A percentile compares a stretch with the other conserved stretches of the same genome.
Conservation (phyloP, 2,888 invertebrate species). For the Torymus tubicola region DNA sequence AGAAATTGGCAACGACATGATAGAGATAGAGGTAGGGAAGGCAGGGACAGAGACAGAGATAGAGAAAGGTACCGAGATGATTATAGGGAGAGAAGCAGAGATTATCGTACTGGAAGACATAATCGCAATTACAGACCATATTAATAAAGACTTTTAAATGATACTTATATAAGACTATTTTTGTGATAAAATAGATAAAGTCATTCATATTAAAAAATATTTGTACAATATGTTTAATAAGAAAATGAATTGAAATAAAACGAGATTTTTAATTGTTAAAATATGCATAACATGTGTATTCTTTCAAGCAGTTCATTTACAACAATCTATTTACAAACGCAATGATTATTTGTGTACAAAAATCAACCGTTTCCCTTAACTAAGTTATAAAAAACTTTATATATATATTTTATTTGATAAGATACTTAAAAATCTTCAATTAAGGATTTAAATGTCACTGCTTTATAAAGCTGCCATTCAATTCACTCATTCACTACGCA, state of each 20-base stretch:
- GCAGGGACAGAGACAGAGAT: constrained; percentile 46
- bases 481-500: constrained; percentile 32
- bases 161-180: constrained; percentile 27
- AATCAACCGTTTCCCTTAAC: constrained; percentile 45
- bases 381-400: constrained; percentile 53
- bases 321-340: constrained; percentile 55
- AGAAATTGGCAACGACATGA: constrained; percentile 44
- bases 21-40: constrained; percentile 9
- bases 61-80: constrained; percentile 55
- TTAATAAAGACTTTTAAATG: constrained; percentile 9
- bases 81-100: constrained; percentile 48
- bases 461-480: constrained; percentile 34
- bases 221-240: constrained; percentile 28
- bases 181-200: constrained; percentile 34
- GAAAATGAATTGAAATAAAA: constrained; percentile 30
- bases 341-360: constrained; percentile 50
- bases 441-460: constrained; percentile 18
- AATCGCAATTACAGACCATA: constrained; percentile 57
- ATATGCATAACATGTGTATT: constrained; percentile 55
- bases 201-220: not conserved
- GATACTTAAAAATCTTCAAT: constrained; percentile 35
- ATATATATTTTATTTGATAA: constrained; percentile 29
- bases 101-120: constrained; percentile 57
- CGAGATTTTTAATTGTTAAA: constrained; percentile 48
- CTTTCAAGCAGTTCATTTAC: constrained; percentile 52